Conservation (phyloP, 2,113 vertebrate species). For the Apteryx owenii region DNA sequence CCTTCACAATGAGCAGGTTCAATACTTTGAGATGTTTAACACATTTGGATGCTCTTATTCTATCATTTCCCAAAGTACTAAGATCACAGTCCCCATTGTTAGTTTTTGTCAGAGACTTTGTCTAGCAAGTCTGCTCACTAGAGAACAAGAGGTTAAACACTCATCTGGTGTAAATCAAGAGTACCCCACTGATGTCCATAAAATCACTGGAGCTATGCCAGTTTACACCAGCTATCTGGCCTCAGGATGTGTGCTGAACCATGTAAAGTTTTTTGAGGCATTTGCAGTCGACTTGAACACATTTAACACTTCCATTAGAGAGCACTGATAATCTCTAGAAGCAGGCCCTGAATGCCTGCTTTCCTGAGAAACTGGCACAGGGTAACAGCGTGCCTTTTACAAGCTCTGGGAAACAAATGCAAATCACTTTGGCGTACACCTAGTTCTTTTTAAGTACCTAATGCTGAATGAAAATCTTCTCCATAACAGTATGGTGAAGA, state of each 20-base stretch:
- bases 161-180: not conserved
- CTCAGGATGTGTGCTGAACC: not conserved
- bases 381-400: not conserved
- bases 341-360: not conserved
- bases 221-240: not conserved
- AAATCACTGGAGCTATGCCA: not conserved
- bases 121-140: not conserved
- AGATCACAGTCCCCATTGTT: not conserved
- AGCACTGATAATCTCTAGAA: conserved; percentile 2
- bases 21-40: not conserved
- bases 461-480: conserved; percentile 4
- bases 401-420: conserved; percentile 31
- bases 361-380: not conserved
- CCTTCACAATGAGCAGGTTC: not conserved
- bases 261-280: not conserved
- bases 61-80: not conserved
- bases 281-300: not conserved
- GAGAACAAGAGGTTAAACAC: not conserved
- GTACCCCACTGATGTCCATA: not conserved
- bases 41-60: not conserved
- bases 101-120: not conserved
- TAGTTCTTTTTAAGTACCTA: not conserved
- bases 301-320: not conserved
- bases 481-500: not conserved
- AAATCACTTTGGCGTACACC: conserved; percentile 15